Evolutionary conservation across 2,113 vertebrate genomes (phyloP).

Genomic region (Tachysurus fulvidraco): DNA sequence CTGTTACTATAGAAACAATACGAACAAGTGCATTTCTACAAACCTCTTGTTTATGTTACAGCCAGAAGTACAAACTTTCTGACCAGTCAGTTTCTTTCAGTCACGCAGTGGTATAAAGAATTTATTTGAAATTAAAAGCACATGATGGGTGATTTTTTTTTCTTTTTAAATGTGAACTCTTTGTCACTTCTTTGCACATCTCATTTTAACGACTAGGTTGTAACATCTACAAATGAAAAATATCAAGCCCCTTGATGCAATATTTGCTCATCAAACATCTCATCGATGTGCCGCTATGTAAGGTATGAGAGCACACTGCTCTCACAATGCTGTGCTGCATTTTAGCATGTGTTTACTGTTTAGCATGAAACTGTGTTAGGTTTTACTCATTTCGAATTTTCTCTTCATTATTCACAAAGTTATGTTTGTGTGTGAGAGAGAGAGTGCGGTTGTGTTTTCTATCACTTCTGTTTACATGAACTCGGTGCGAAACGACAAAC

Average conservation of each 20-base stretch:
- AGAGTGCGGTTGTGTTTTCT: neutral
- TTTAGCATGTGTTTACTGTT: neutral
- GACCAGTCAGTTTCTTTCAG: neutral
- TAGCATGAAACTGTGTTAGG: neutral
- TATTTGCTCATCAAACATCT: neutral
- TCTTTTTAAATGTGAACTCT: neutral
- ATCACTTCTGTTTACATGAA: constrained; percentile 5
- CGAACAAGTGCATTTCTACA: neutral
- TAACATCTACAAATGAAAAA: no score
- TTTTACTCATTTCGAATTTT: neutral
- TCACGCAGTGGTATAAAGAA: neutral
- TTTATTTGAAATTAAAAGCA: neutral
- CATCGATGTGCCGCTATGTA: neutral
- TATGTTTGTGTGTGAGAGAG: neutral
- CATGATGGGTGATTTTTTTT: neutral
- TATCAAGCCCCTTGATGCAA: neutral
- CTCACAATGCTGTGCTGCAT: neutral
- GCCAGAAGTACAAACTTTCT: neutral
- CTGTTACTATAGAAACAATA: neutral
- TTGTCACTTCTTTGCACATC: neutral
- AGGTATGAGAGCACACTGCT: neutral
- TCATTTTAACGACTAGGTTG: neutral
- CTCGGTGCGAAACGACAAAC: neutral
- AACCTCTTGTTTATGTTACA: neutral
- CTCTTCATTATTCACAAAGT: neutral